These are phyloP conservation scores for Conchocele bisecta DNA, from an alignment of 2,888 invertebrate species.

Conservation along the genomic window DNA sequence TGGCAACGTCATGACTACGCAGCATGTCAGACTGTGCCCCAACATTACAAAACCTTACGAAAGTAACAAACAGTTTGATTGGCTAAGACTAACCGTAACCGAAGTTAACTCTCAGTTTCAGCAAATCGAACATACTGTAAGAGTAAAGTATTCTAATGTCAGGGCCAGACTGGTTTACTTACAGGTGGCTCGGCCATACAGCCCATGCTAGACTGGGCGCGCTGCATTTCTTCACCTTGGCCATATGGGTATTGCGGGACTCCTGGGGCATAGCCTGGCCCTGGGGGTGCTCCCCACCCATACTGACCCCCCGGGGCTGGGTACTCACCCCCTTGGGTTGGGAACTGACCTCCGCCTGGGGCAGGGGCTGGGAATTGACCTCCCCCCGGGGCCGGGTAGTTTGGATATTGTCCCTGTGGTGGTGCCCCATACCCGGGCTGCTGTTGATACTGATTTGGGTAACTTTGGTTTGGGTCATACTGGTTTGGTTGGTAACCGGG, in stretches of 20 bases:
- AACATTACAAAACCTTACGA: too few species aligned
- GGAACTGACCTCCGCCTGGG: constrained; percentile 12
- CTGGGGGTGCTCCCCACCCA: constrained; percentile 3
- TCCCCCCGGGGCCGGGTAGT: not conserved
- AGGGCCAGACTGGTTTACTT: constrained; percentile 44
- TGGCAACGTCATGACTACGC: too few species aligned
- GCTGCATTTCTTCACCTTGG: constrained; percentile 55
- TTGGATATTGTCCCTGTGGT: constrained; percentile 2
- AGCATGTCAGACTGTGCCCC: too few species aligned
- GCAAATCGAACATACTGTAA: too few species aligned
- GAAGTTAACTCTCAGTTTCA: too few species aligned
- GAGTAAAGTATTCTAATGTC: too few species aligned
- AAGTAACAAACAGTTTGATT: too few species aligned
- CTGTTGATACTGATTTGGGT: constrained; percentile 29
- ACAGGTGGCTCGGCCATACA: constrained; percentile 46
- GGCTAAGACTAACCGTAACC: too few species aligned
- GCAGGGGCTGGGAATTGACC: constrained; percentile 2
- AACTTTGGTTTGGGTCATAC: constrained; percentile 19
- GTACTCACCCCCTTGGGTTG: constrained; percentile 11
- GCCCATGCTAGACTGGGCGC: constrained; percentile 38
- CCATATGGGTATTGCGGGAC: constrained; percentile 49
- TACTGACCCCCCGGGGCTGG: constrained; percentile 12
- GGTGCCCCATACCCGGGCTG: too few species aligned
- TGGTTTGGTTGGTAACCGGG: constrained; percentile 31
- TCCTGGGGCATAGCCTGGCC: constrained; percentile 6